Percentiles rank a stretch among this genome's conserved stretches.
Conservation (phyloP, 2,113 vertebrate species). For the Heloderma charlesbogerti region DNA sequence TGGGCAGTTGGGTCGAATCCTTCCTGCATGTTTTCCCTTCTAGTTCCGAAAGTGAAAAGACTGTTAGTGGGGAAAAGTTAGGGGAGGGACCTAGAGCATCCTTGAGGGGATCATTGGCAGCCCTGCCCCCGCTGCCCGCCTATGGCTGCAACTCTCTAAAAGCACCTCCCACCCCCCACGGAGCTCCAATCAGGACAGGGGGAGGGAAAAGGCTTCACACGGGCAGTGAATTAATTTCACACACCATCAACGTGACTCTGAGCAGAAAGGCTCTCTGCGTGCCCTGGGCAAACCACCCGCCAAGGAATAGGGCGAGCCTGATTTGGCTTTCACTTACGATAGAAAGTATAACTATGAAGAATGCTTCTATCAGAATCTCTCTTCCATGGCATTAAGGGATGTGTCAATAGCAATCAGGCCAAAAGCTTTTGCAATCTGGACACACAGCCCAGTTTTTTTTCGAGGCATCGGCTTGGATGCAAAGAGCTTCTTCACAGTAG, state of each 20-base stretch:
- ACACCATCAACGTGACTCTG: not conserved
- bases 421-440: not conserved
- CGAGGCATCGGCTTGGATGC: not conserved
- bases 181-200: not conserved
- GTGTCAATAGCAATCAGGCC: not conserved
- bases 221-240: not conserved
- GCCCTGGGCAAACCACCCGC: not conserved
- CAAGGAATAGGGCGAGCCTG: not conserved
- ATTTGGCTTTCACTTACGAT: conserved; percentile 6
- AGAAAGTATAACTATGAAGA: not conserved
- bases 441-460: no score
- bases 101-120: not conserved
- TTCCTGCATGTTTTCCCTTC: not conserved
- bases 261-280: no score
- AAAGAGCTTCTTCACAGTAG: not conserved
- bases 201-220: not conserved
- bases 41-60: not conserved
- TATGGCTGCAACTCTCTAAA: not conserved
- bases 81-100: not conserved
- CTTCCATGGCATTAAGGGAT: no score
- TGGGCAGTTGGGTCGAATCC: not conserved
- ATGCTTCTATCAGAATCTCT: not conserved
- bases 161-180: not conserved
- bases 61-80: not conserved
- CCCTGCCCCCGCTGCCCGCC: not conserved